Percentiles rank a stretch among this genome's conserved stretches.
Conservation (phyloP, 2,113 vertebrate species). For the Phylloscopus trochiloides region DNA sequence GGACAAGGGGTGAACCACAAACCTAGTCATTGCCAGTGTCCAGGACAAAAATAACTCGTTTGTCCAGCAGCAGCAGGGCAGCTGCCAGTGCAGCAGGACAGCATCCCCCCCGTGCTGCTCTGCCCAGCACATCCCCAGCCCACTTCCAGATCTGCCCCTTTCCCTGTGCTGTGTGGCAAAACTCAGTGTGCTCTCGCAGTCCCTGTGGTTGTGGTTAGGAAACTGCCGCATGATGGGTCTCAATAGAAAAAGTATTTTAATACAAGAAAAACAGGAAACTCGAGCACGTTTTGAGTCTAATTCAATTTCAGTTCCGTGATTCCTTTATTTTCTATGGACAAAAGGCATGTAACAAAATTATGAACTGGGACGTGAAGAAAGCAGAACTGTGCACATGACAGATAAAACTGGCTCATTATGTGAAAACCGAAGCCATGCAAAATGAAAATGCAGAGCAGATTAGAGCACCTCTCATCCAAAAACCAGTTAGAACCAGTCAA, state of each 20-base stretch:
- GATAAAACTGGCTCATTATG: constrained; percentile 52
- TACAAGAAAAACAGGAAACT: constrained; percentile 69
- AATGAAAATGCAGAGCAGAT: constrained; percentile 49
- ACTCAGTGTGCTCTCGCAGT: neutral
- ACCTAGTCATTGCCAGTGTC: neutral
- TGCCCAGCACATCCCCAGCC: neutral
- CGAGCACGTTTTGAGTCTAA: constrained; percentile 61
- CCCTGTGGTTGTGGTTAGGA: constrained; percentile 63
- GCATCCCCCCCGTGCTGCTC: accelerated
- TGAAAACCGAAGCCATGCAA: constrained; percentile 44
- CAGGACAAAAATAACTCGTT: neutral
- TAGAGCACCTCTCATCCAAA: constrained; percentile 45
- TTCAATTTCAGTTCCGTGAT: constrained; percentile 65
- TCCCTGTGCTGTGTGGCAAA: neutral
- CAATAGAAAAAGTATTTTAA: constrained; percentile 70
- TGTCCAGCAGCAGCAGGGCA: neutral
- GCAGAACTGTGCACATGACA: constrained; percentile 54
- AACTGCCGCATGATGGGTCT: constrained; percentile 41
- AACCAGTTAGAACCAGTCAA: constrained; percentile 41
- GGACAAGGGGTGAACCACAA: constrained; percentile 13
- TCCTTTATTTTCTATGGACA: constrained; percentile 67
- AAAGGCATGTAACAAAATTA: constrained; percentile 56
- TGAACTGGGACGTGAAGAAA: constrained; percentile 60
- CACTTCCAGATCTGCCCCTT: neutral
- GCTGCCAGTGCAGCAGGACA: neutral